Percentiles rank a stretch among this genome's conserved stretches.
phyloP scores from a whole-genome alignment of 2,888 invertebrate species.

The Hemistola chrysoprasaria region DNA sequence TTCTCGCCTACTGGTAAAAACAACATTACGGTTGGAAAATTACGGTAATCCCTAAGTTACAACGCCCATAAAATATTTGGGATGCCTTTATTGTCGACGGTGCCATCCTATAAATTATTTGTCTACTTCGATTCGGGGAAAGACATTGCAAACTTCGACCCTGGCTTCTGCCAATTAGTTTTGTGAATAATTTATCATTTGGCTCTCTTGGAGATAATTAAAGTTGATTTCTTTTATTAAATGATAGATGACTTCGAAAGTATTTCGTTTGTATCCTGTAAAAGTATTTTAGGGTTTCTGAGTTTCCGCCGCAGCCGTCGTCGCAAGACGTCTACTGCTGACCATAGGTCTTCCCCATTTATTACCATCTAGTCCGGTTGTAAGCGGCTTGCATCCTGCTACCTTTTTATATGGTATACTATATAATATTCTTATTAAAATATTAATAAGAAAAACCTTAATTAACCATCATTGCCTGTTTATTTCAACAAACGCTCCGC shows the following conservation, averaged over 20 bases:
- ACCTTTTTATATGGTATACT: no score
- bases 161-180: conserved; percentile 29
- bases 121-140: conserved; percentile 27
- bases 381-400: no score
- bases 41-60: conserved; percentile 21
- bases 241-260: conserved; percentile 14
- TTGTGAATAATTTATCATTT: conserved; percentile 29
- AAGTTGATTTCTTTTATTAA: conserved; percentile 19
- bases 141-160: conserved; percentile 24
- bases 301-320: no score
- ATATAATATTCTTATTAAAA: no score
- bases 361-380: no score
- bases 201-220: conserved; percentile 23
- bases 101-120: conserved; percentile 28
- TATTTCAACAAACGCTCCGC: conserved; percentile 40
- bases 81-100: conserved; percentile 25
- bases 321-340: no score
- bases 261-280: conserved; percentile 2
- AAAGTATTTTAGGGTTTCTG: neutral
- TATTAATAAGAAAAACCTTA: no score
- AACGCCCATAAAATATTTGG: conserved; percentile 25
- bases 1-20: conserved; percentile 4
- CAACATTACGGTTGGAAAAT: conserved; percentile 19
- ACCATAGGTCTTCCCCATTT: no score
- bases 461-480: conserved; percentile 33